Evolutionary conservation across 2,113 vertebrate genomes (phyloP).

Genomic region (Tachysurus fulvidraco): DNA sequence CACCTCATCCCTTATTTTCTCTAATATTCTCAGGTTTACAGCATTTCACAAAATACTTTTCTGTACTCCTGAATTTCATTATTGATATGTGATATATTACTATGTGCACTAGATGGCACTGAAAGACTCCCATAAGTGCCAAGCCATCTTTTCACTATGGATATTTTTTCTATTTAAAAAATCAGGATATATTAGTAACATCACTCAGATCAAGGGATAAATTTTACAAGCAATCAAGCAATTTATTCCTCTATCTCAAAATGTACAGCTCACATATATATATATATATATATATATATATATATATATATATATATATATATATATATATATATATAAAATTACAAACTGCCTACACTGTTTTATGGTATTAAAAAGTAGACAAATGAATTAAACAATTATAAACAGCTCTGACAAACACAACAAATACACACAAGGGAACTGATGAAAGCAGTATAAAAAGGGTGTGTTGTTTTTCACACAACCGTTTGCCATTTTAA

Average conservation of each 20-base stretch:
- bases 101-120: constrained; percentile 16
- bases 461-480: background rate
- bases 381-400: background rate
- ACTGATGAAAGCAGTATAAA: background rate
- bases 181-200: background rate
- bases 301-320: background rate
- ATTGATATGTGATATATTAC: background rate
- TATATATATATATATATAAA: background rate
- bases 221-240: background rate
- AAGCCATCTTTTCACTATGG: background rate
- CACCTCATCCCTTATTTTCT: no score
- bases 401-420: background rate
- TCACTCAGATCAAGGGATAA: background rate
- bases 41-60: background rate
- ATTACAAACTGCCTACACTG: background rate
- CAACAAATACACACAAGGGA: background rate
- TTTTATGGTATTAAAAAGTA: no score
- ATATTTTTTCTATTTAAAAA: background rate
- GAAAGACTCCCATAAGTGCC: background rate
- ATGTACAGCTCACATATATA: background rate
- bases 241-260: background rate
- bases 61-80: background rate
- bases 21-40: background rate
- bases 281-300: background rate
- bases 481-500: background rate